phyloP scores from a whole-genome alignment of 1,140 invertebrate genomes.

The Zaprionus lachaisei region DNA sequence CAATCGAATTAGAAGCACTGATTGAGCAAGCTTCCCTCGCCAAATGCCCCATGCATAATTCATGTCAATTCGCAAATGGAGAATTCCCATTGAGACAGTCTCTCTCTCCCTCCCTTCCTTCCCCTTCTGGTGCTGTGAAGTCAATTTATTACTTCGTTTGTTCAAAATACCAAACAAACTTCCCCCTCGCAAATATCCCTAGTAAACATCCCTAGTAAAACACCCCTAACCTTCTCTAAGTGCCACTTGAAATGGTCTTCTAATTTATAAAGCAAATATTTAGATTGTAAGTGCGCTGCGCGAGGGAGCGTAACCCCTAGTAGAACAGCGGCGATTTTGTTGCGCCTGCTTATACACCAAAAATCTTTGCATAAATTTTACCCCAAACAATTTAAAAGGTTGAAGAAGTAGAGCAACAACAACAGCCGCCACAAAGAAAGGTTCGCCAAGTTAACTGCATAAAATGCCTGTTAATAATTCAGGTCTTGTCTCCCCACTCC shows the following conservation, averaged over 20 bases:
- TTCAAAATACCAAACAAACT: conserved; percentile 32
- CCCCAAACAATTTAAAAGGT: conserved; percentile 58
- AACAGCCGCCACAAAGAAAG: background rate
- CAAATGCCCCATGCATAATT: conserved; percentile 36
- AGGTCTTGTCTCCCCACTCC: conserved; percentile 45
- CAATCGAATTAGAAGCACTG: conserved; percentile 54
- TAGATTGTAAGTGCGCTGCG: conserved; percentile 38
- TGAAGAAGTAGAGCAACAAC: conserved; percentile 8
- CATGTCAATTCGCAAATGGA: conserved; percentile 20
- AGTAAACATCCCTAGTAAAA: background rate
- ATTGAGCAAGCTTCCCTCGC: conserved; percentile 22
- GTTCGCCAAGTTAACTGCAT: conserved; percentile 53
- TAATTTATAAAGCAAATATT: conserved; percentile 75
- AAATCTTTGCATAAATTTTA: conserved; percentile 73
- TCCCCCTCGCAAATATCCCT: background rate
- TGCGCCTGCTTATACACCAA: conserved; percentile 8
- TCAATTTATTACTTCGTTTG: conserved; percentile 49
- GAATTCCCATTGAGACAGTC: background rate
- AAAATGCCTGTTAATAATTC: conserved; percentile 76
- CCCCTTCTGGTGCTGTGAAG: conserved; percentile 22
- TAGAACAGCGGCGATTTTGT: background rate
- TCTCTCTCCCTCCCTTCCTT: too few relatives aligned
- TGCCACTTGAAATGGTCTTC: conserved; percentile 23
- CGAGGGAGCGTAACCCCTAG: background rate
- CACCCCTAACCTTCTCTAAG: background rate